phyloP scores from a whole-genome alignment of 2,888 invertebrate genomes.

The Dendrolimus pini region DNA sequence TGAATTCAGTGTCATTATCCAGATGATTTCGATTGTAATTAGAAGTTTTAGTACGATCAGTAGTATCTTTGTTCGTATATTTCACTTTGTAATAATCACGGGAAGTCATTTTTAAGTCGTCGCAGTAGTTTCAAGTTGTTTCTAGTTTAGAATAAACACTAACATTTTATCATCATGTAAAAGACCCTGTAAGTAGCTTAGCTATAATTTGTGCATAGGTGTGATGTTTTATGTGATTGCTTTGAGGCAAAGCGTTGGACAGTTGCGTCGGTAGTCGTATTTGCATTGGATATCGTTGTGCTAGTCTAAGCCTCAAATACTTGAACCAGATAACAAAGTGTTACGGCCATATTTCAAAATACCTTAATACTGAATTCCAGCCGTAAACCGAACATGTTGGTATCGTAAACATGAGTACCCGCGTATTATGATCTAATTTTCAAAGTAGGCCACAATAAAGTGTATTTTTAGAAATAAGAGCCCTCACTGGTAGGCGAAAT shows the following conservation, averaged over 20 bases:
- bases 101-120: conserved; percentile 44
- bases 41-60: conserved; percentile 18
- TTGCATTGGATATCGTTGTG: conserved; percentile 51
- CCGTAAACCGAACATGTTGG: conserved; percentile 9
- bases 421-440: not conserved
- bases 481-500: conserved; percentile 29
- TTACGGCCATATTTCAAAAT: conserved; percentile 13
- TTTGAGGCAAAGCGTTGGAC: conserved; percentile 11
- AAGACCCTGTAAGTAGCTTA: not conserved
- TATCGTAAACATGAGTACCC: conserved; percentile 5
- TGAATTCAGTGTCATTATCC: conserved; percentile 68
- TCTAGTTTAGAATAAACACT: conserved; percentile 2
- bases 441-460: conserved; percentile 44
- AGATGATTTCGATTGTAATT: conserved; percentile 43
- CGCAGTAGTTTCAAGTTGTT: conserved; percentile 15
- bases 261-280: conserved; percentile 28
- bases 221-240: not conserved
- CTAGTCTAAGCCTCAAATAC: conserved; percentile 9
- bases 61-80: conserved; percentile 40
- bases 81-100: conserved; percentile 64
- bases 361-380: not conserved
- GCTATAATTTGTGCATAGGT: too few relatives aligned
- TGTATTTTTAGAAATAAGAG: conserved; percentile 41
- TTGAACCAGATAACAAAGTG: conserved; percentile 6
- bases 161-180: not conserved